These are phyloP conservation scores for Philaethria dido DNA, from an alignment of 2,888 invertebrate genomes.

Conservation along the genomic window DNA sequence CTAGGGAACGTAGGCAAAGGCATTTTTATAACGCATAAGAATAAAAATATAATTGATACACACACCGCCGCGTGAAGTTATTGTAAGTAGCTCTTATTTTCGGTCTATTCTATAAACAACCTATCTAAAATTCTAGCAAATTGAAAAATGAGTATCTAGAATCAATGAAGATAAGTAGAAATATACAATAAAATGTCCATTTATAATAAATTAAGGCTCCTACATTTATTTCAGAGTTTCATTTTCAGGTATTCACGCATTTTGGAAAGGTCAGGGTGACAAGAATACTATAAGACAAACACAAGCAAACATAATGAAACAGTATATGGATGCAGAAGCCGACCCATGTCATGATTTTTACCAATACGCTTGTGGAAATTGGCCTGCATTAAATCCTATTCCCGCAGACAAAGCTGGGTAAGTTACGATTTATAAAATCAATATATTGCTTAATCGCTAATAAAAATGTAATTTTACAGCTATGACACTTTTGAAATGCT, in stretches of 20 bases:
- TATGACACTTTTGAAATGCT: slow-evolving; percentile 96
- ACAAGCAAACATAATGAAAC: slow-evolving; percentile 88
- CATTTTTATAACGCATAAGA: too few species aligned
- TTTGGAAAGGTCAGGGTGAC: slow-evolving; percentile 85
- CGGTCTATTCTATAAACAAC: too few species aligned
- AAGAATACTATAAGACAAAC: slow-evolving; percentile 82
- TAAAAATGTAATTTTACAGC: slow-evolving; percentile 63
- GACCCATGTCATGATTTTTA: slow-evolving; percentile 94
- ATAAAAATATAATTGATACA: too few species aligned
- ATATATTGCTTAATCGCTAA: not conserved
- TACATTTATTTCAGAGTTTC: not conserved
- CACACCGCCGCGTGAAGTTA: too few species aligned
- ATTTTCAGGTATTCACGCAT: slow-evolving; percentile 73
- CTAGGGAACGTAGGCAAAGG: too few species aligned
- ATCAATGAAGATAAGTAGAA: not conserved
- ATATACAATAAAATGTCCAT: not conserved
- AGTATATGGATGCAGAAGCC: slow-evolving; percentile 88
- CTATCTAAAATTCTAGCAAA: too few species aligned
- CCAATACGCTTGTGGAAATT: slow-evolving; percentile 93
- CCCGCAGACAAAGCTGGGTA: slow-evolving; percentile 93
- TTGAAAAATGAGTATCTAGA: too few species aligned
- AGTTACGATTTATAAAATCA: slow-evolving; percentile 36
- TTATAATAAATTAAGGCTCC: not conserved
- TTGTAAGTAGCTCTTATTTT: too few species aligned
- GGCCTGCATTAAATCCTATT: slow-evolving; percentile 92